Conservation (phyloP, 1,140 invertebrate genomes). For the Scaptodrosophila lebanonensis region DNA sequence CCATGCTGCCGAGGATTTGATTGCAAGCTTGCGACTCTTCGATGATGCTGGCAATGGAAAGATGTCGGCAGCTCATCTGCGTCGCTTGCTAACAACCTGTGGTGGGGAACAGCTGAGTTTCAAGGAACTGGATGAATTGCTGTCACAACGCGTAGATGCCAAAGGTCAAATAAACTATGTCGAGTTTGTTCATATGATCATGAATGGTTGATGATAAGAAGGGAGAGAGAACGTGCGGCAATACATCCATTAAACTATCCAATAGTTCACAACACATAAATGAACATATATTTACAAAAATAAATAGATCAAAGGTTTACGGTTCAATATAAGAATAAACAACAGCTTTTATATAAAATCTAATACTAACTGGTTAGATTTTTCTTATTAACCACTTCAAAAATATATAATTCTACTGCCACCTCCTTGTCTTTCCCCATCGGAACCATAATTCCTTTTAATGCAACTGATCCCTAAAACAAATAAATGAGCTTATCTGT, state of each 20-base stretch:
- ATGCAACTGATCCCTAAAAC: too few relatives aligned
- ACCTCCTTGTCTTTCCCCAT: too few relatives aligned
- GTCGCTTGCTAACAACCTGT: conserved; percentile 94
- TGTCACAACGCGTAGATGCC: conserved; percentile 92
- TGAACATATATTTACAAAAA: too few relatives aligned
- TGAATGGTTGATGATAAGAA: conserved; percentile 5
- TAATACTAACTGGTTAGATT: too few relatives aligned
- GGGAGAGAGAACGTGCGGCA: not conserved
- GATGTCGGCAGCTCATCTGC: conserved; percentile 92
- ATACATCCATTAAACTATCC: not conserved
- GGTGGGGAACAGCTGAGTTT: conserved; percentile 93
- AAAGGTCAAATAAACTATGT: conserved; percentile 93
- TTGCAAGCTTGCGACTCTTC: conserved; percentile 82
- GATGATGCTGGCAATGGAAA: conserved; percentile 95
- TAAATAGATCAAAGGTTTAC: too few relatives aligned
- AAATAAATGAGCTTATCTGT: too few relatives aligned
- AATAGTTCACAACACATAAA: too few relatives aligned
- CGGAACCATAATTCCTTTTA: too few relatives aligned
- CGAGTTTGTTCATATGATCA: conserved; percentile 69
- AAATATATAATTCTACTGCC: too few relatives aligned
- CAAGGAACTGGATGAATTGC: conserved; percentile 95
- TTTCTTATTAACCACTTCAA: too few relatives aligned
- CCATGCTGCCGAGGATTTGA: conserved; percentile 25
- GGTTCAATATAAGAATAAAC: too few relatives aligned
- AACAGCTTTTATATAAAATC: too few relatives aligned